Evolutionary conservation across 2,888 invertebrate species (phyloP).

Genomic region (Spisula solida): DNA sequence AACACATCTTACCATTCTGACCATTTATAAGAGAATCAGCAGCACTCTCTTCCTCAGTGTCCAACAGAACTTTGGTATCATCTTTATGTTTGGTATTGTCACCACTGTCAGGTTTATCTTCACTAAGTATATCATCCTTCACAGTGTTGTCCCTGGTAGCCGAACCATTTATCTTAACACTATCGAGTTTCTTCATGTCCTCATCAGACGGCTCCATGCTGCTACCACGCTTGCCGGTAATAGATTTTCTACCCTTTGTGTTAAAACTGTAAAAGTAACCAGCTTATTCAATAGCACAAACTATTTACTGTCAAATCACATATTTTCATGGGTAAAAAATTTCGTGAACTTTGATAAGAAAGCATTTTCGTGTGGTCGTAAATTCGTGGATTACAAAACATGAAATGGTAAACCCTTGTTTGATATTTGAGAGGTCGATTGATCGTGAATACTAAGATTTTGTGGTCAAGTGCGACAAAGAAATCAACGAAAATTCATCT

Average conservation of each 20-base stretch:
- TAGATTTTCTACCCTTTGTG: not conserved
- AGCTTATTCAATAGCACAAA: not conserved
- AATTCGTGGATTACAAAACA: too few species aligned
- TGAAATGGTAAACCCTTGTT: too few species aligned
- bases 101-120: not conserved
- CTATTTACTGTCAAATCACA: too few species aligned
- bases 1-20: too few species aligned
- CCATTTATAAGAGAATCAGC: not conserved
- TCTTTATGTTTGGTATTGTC: not conserved
- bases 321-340: too few species aligned
- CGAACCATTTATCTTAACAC: not conserved
- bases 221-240: not conserved
- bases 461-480: too few species aligned
- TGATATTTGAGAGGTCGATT: too few species aligned
- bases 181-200: not conserved
- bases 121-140: not conserved
- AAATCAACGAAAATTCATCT: too few species aligned
- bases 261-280: not conserved
- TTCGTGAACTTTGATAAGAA: too few species aligned
- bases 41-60: not conserved
- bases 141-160: not conserved
- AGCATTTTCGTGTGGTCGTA: too few species aligned
- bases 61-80: conserved; percentile 3
- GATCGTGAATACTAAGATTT: too few species aligned
- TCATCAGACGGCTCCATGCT: not conserved